phyloP scores from a whole-genome alignment of 2,113 vertebrate species.

The Rynchops niger region DNA sequence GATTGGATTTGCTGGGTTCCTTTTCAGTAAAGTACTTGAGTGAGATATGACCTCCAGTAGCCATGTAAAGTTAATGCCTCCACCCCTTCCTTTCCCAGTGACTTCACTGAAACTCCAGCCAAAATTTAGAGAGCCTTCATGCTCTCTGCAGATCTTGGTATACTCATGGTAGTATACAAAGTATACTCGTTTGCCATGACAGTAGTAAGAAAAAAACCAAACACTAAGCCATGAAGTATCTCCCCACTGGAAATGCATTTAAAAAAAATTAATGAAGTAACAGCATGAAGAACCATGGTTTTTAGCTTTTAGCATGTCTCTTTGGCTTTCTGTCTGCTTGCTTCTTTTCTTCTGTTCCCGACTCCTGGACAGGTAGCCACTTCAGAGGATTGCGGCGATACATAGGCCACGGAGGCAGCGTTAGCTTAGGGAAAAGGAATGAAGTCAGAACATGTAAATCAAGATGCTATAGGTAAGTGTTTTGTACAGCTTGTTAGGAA shows the following conservation, averaged over 20 bases:
- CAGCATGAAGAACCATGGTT: not conserved
- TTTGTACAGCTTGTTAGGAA: not conserved
- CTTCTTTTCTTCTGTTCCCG: conserved; percentile 85
- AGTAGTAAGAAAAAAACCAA: not conserved
- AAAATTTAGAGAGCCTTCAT: not conserved
- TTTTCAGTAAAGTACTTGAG: not conserved
- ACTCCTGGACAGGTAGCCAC: conserved; percentile 89
- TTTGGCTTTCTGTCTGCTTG: conserved; percentile 87
- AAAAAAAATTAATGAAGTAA: conserved; percentile 14
- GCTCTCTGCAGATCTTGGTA: not conserved
- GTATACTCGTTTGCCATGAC: no score
- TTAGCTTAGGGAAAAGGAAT: conserved; percentile 78
- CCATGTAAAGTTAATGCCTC: not conserved
- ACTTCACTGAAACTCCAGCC: not conserved
- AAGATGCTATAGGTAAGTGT: not conserved
- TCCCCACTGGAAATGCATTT: not conserved
- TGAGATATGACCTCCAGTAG: not conserved
- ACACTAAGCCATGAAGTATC: not conserved
- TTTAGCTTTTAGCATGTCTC: conserved; percentile 88
- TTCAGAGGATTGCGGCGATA: conserved; percentile 88
- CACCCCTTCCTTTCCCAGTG: not conserved
- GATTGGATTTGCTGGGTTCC: not conserved
- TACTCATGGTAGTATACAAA: not conserved
- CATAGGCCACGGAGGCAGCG: conserved; percentile 95
- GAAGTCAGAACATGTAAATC: not conserved